Percentiles rank a stretch among this genome's conserved stretches.
These are phyloP conservation scores for Cacatua alba DNA, from an alignment of 2,113 vertebrate species.

Conservation along the genomic window DNA sequence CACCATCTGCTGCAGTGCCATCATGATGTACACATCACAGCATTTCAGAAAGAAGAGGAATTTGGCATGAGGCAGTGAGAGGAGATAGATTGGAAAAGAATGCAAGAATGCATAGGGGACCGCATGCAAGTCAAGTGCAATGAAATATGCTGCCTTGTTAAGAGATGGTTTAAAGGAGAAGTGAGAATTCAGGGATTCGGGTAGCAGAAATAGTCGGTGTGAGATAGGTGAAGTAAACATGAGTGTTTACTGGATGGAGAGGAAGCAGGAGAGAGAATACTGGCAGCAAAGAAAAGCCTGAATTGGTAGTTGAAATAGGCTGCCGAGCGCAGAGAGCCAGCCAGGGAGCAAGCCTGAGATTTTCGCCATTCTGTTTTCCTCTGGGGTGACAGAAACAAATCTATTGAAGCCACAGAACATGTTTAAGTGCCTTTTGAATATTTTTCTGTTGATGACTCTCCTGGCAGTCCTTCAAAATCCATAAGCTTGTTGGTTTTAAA, in stretches of 20 bases:
- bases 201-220: neutral
- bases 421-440: slow-evolving; percentile 56
- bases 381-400: slow-evolving; percentile 43
- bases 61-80: neutral
- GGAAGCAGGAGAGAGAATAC: neutral
- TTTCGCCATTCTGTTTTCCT: slow-evolving; percentile 15
- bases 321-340: neutral
- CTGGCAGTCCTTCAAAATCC: slow-evolving; percentile 58
- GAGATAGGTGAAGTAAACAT: neutral
- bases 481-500: slow-evolving; percentile 59
- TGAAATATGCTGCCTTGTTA: neutral
- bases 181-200: neutral
- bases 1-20: neutral
- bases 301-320: neutral
- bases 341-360: neutral
- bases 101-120: neutral
- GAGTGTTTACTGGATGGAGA: neutral
- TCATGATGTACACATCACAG: neutral
- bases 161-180: neutral
- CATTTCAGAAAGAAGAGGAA: neutral
- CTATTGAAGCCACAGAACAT: slow-evolving; percentile 27
- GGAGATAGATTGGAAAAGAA: neutral
- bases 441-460: slow-evolving; percentile 59
- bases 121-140: rapidly evolving
- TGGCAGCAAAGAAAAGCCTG: neutral